Conservation (phyloP, 30 jellyfish, hydroid and myxozoan species). For the Hydra vulgaris region DNA sequence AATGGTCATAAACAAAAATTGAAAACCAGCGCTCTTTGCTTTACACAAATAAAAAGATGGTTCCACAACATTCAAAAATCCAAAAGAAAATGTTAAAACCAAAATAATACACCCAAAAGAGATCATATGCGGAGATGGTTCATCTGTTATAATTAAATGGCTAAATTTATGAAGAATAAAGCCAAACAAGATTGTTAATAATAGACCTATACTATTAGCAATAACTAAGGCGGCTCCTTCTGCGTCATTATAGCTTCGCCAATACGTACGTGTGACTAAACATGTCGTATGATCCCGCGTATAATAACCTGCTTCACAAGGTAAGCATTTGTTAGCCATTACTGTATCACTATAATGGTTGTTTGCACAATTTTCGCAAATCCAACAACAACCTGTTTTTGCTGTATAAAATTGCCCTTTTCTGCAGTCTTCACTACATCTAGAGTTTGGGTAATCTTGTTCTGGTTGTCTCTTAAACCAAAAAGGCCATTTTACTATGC, state of each 20-base stretch:
- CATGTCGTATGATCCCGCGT: constrained; percentile 47
- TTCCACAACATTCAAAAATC: constrained; percentile 36
- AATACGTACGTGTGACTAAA: constrained; percentile 45
- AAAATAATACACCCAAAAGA: constrained; percentile 26
- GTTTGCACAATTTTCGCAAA: constrained; percentile 53
- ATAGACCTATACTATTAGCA: constrained; percentile 43
- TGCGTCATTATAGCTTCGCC: constrained; percentile 23
- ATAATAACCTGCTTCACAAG: constrained; percentile 46
- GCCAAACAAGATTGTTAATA: constrained; percentile 6
- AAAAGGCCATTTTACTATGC: constrained; percentile 51
- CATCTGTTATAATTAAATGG: constrained; percentile 24
- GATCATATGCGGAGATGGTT: constrained; percentile 49
- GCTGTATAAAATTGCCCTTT: constrained; percentile 64
- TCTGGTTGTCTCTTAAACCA: not conserved
- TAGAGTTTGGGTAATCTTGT: constrained; percentile 31
- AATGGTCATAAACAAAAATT: constrained; percentile 36
- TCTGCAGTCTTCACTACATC: constrained; percentile 56
- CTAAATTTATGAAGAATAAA: constrained; percentile 26
- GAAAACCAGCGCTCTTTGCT: constrained; percentile 43
- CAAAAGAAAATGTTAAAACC: constrained; percentile 51
- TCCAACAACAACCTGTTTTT: constrained; percentile 79
- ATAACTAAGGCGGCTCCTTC: constrained; percentile 54
- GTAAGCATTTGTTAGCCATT: constrained; percentile 47
- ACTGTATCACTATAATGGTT: constrained; percentile 17
- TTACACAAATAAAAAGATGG: constrained; percentile 54